Percentiles rank a stretch among this genome's conserved stretches.
Conservation (phyloP, 2,113 vertebrate genomes). For the sheep (Ovis aries) region DNA sequence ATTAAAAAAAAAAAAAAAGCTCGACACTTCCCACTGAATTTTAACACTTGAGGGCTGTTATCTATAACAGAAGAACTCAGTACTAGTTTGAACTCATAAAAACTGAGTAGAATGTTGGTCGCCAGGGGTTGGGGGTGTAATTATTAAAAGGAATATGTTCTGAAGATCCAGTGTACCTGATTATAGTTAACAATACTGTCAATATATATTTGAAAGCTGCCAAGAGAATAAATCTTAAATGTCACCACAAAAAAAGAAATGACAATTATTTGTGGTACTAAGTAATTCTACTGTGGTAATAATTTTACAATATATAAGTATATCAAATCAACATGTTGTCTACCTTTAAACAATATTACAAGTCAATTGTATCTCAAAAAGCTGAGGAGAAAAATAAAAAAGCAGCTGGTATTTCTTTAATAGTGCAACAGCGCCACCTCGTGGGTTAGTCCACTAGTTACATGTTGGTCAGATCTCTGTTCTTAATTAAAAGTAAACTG, state of each 20-base stretch:
- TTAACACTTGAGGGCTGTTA: not conserved
- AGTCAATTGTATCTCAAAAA: not conserved
- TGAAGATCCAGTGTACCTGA: not conserved
- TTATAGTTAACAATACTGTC: not conserved
- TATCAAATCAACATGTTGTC: not conserved
- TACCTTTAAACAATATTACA: not conserved
- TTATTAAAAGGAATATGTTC: not conserved
- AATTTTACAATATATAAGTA: not conserved
- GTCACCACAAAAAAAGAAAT: not conserved
- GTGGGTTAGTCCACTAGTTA: not conserved
- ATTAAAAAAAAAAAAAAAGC: not conserved
- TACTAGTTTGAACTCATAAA: not conserved
- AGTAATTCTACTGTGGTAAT: not conserved
- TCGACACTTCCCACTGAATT: not conserved
- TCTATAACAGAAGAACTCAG: not conserved
- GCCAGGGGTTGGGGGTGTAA: not conserved
- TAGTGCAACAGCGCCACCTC: slow-evolving; percentile 19
- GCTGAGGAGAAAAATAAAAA: not conserved
- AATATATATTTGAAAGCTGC: not conserved
- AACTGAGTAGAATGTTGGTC: not conserved
- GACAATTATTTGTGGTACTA: not conserved
- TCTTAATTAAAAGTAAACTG: slow-evolving; percentile 2
- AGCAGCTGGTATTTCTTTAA: not conserved
- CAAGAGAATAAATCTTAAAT: not conserved
- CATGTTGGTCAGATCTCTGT: not conserved